phyloP scores from a whole-genome alignment of 2,113 vertebrate genomes.

The Pachycephala philippinensis region DNA sequence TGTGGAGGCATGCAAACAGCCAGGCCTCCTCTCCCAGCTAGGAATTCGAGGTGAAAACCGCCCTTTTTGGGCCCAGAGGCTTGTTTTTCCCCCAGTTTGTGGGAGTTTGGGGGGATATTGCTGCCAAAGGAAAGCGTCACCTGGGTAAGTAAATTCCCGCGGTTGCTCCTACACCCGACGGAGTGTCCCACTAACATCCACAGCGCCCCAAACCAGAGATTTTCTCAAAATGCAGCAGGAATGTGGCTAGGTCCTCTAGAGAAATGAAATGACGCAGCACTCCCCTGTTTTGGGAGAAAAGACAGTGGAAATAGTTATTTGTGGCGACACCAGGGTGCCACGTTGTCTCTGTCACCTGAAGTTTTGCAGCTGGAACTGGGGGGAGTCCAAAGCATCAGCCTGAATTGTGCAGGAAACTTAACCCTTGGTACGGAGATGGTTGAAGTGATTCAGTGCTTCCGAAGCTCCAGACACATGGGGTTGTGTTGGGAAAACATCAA shows the following conservation, averaged over 20 bases:
- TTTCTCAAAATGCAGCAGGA: neutral
- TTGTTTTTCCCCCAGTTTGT: neutral
- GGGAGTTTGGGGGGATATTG: neutral
- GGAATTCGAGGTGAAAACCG: neutral
- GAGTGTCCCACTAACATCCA: neutral
- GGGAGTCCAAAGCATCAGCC: neutral
- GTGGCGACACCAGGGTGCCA: neutral
- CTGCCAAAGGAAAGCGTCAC: neutral
- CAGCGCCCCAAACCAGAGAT: accelerated
- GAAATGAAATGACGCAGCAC: accelerated
- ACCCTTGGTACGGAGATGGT: accelerated
- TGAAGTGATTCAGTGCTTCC: accelerated
- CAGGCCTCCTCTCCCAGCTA: neutral
- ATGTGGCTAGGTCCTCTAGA: neutral
- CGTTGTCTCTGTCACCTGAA: neutral
- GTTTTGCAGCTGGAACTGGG: neutral
- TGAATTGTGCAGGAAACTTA: neutral
- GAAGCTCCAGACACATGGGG: accelerated
- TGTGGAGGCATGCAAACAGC: neutral
- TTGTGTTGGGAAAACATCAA: accelerated
- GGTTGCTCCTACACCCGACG: accelerated
- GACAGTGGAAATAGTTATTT: neutral
- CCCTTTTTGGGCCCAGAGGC: neutral
- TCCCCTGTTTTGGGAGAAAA: neutral
- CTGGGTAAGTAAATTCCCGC: neutral